Base-by-base conservation (phyloP, 2,888 invertebrate genomes). In the Hipparchia sbordonii region DNA sequence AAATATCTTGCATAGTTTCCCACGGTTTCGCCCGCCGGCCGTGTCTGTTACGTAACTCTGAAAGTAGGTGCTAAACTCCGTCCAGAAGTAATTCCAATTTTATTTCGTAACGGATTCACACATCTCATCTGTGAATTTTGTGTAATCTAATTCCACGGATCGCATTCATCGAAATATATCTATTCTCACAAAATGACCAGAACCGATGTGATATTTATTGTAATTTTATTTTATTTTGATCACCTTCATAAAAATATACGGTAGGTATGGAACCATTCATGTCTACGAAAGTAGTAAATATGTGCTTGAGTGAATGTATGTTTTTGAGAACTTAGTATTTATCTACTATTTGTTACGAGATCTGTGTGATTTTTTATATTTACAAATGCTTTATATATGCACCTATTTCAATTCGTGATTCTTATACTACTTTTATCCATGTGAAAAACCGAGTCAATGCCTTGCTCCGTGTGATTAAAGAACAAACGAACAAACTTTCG, bases 1-100 rank as follows among this genome's bases (percentile, higher is more conserved):
- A 74, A 72, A 77, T 78, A 77, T 75, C 74, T 76, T 73, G 72
- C 75, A 77, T 78, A 77, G 77, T 76, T 77, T 79, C 79, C 75
- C 79, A 79, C 79, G 78, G 74, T 78, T 77, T 77, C 77, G 72
- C 77, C 74, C 39, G 72, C 62, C 57, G 74, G 67, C 62, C 70
- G 72, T 67, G 51, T 61, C 57, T 66, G 70, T 79, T 78, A 72
- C 65, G 67, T 77, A 77, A 79, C 73, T 74, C 79, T 72, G 76
- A 78, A 77, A 79, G 79, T 77, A 71, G 75, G 73, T 76, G 77
- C 74, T 74, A 77, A 74, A 76, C 77, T 78, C 60, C 74, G 71
- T 77, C 73, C 74, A 74, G 73, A 76, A 74, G 74, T 79, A 77
- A 74, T 74, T 71, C 73, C 70, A 69, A 71, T 73, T 78, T 72